These are phyloP conservation scores for Melitaea athalia DNA, from an alignment of 2,888 invertebrate genomes.

Conservation along the genomic window DNA sequence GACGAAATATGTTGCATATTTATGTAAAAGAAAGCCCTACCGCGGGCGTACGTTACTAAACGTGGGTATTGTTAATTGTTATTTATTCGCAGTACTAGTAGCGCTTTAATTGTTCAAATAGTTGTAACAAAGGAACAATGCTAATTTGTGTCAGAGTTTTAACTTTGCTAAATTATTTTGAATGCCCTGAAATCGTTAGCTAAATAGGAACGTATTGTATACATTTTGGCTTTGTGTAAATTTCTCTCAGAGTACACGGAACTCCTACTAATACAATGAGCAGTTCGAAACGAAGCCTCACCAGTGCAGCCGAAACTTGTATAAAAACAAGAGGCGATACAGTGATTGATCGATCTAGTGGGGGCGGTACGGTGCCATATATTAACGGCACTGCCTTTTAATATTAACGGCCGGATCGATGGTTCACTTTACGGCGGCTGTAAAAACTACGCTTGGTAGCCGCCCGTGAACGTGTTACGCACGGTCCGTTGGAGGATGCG, in stretches of 20 bases:
- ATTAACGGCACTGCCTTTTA: constrained; percentile 52
- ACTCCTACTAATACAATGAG: constrained; percentile 13
- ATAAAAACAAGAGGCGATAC: constrained; percentile 36
- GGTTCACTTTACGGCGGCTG: constrained; percentile 66
- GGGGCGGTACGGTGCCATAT: constrained; percentile 37
- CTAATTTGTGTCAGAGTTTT: neutral
- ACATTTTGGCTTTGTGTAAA: neutral
- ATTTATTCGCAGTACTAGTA: neutral
- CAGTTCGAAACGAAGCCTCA: constrained; percentile 23
- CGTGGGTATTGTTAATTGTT: neutral
- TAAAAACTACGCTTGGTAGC: constrained; percentile 67
- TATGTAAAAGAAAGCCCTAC: neutral
- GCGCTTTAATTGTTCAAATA: too few species aligned
- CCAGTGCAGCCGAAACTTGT: constrained; percentile 31
- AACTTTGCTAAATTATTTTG: neutral
- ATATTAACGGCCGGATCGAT: constrained; percentile 64
- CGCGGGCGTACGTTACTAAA: neutral
- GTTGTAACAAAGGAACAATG: neutral
- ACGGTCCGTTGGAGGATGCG: constrained; percentile 61
- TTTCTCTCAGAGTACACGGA: neutral
- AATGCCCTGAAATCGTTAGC: neutral
- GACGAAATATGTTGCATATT: constrained; percentile 20
- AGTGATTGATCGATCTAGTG: constrained; percentile 44
- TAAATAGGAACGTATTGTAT: neutral
- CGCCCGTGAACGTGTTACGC: constrained; percentile 61